Percentiles rank a stretch among this genome's conserved stretches.
phyloP scores from a whole-genome alignment of 2,888 invertebrate species.

The Geophilus truncorum region DNA sequence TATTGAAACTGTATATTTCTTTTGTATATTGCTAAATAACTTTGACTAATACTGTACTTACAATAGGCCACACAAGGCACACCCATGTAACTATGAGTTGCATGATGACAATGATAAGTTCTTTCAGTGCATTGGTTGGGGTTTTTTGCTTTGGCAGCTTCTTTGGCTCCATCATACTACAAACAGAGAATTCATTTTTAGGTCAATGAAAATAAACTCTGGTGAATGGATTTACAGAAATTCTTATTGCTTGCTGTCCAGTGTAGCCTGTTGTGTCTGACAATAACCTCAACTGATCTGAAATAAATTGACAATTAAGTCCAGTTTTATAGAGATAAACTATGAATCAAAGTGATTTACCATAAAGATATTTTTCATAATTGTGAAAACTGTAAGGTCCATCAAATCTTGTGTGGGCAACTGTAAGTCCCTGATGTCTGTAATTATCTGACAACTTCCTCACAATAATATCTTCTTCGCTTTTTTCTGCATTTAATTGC shows the following conservation, averaged over 20 bases:
- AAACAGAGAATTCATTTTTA: neutral
- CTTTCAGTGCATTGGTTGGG: slow-evolving; percentile 73
- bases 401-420: slow-evolving; percentile 57
- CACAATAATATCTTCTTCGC: slow-evolving; percentile 79
- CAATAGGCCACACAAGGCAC: slow-evolving; percentile 81
- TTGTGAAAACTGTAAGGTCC: slow-evolving; percentile 52
- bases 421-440: slow-evolving; percentile 65
- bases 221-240: neutral
- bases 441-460: slow-evolving; percentile 82
- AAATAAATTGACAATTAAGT: too few species aligned
- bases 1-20: too few species aligned
- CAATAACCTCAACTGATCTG: slow-evolving; percentile 67
- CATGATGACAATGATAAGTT: slow-evolving; percentile 84
- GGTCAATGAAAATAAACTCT: neutral
- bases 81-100: slow-evolving; percentile 84
- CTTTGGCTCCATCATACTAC: slow-evolving; percentile 36
- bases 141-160: slow-evolving; percentile 49
- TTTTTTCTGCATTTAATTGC: slow-evolving; percentile 82
- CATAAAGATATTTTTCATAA: slow-evolving; percentile 84
- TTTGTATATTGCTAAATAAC: neutral
- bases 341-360: slow-evolving; percentile 43
- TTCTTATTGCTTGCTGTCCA: neutral
- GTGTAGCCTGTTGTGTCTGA: neutral
- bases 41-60: slow-evolving; percentile 53
- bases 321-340: neutral